phyloP scores from a whole-genome alignment of 2,113 vertebrate species.

The Laterallus jamaicensis region DNA sequence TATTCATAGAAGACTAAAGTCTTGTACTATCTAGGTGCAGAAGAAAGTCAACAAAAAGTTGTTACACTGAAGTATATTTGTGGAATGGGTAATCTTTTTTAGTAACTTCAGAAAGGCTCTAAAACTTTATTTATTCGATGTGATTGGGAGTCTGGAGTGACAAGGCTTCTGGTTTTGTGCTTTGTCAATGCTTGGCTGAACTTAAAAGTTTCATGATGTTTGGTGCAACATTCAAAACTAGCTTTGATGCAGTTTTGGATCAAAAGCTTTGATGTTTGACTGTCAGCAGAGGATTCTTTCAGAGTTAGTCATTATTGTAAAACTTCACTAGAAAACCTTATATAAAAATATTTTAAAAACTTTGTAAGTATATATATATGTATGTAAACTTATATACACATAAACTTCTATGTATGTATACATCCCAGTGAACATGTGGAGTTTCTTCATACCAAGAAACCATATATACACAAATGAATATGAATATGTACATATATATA shows the following conservation, averaged over 20 bases:
- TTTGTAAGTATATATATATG: not conserved
- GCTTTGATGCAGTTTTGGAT: slow-evolving; percentile 32
- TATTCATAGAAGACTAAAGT: not conserved
- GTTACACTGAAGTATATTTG: not conserved
- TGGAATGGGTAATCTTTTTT: not conserved
- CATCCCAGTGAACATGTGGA: not conserved
- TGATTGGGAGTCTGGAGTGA: not conserved
- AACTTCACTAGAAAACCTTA: not conserved
- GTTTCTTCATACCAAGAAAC: not conserved
- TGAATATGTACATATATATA: not conserved
- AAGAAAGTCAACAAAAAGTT: not conserved
- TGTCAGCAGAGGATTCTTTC: slow-evolving; percentile 26
- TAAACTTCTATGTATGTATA: not conserved
- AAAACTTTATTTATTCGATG: slow-evolving; percentile 11
- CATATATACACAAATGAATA: not conserved
- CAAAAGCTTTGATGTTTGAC: slow-evolving; percentile 28
- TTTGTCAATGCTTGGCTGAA: slow-evolving; percentile 22
- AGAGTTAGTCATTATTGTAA: not conserved
- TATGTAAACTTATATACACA: not conserved
- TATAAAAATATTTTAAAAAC: not conserved
- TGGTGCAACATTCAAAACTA: not conserved
- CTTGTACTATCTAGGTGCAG: not conserved
- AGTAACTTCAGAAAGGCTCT: not conserved
- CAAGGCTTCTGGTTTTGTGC: not conserved
- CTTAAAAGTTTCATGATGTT: slow-evolving; percentile 19